Conservation (phyloP, 2,113 vertebrate species). For the Dicaeum eximium region DNA sequence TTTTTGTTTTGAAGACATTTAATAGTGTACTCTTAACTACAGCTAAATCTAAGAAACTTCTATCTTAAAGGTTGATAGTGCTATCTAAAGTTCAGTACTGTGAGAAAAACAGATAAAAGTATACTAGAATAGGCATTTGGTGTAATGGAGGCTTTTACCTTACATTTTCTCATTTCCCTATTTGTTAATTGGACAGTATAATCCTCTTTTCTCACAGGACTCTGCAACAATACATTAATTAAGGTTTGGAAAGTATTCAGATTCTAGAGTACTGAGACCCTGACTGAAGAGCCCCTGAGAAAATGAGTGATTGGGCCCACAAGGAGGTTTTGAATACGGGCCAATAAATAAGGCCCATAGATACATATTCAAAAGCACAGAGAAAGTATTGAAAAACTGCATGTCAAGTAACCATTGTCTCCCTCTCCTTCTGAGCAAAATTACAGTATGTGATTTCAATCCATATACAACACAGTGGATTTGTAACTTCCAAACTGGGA, state of each 20-base stretch:
- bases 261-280: neutral
- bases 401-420: neutral
- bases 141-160: neutral
- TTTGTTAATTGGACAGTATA: slow-evolving; percentile 14
- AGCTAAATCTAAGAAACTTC: neutral
- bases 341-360: neutral
- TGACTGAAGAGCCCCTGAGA: slow-evolving; percentile 7
- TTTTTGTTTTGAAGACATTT: neutral
- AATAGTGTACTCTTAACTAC: neutral
- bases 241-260: slow-evolving; percentile 37
- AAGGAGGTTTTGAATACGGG: neutral
- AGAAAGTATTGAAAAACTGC: neutral
- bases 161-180: neutral
- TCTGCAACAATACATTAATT: slow-evolving; percentile 14
- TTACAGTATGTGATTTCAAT: neutral
- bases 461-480: neutral
- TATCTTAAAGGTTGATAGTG: neutral
- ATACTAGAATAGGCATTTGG: neutral
- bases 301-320: neutral
- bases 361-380: slow-evolving; percentile 15
- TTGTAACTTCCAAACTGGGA: neutral
- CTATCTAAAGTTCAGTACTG: neutral
- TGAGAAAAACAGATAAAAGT: neutral
- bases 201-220: neutral
- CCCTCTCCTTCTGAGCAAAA: neutral